A percentile compares a stretch with the other conserved stretches of the same genome.
Evolutionary conservation across 2,113 vertebrate genomes (phyloP).

Genomic region (Gracilinanus agilis): DNA sequence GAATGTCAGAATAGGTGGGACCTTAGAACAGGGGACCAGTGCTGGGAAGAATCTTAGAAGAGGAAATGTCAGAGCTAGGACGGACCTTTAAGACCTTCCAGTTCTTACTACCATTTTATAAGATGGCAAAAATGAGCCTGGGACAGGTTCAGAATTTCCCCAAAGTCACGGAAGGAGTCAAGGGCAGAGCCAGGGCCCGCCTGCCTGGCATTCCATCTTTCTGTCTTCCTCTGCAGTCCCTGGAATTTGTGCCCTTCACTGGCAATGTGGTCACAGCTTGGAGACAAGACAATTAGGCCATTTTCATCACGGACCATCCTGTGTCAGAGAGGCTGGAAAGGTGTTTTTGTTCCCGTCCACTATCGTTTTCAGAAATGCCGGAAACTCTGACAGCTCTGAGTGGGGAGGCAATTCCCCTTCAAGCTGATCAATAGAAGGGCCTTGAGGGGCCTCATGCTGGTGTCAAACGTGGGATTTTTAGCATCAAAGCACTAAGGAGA

Average conservation of each 20-base stretch:
- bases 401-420: constrained; percentile 54
- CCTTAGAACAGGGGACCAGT: no score
- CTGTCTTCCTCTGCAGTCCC: constrained; percentile 9
- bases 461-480: constrained; percentile 69
- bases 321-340: constrained; percentile 67
- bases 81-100: neutral
- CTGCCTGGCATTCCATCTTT: constrained; percentile 14
- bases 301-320: constrained; percentile 63
- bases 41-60: neutral
- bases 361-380: constrained; percentile 73
- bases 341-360: constrained; percentile 72
- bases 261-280: constrained; percentile 58
- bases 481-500: constrained; percentile 54
- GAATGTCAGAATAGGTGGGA: neutral
- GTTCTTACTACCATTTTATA: neutral
- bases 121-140: neutral
- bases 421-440: constrained; percentile 74
- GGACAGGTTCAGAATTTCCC: neutral
- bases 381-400: constrained; percentile 76
- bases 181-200: neutral
- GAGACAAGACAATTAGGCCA: constrained; percentile 73
- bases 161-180: neutral
- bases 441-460: constrained; percentile 72
- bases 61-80: neutral
- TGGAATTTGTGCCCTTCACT: constrained; percentile 67